Conservation (phyloP, 2,113 vertebrate species). For the Forbesichthys papilliferus region DNA sequence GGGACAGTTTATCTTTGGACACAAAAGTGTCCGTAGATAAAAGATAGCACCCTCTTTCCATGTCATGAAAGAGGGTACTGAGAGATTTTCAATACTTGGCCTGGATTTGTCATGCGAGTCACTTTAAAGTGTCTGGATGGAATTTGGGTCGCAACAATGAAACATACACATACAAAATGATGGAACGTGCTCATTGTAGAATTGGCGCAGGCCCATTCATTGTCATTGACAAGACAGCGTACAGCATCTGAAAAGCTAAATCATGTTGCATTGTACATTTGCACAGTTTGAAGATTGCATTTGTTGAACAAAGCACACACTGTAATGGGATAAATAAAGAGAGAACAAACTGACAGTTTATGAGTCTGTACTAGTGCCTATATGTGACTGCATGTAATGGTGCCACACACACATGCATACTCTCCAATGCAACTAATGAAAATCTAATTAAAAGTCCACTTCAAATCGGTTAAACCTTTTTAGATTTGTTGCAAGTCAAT, state of each 20-base stretch:
- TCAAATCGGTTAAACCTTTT: slow-evolving; percentile 42
- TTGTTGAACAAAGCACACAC: slow-evolving; percentile 12
- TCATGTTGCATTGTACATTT: slow-evolving; percentile 8
- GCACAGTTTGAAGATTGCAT: slow-evolving; percentile 11
- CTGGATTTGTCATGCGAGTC: too few relatives aligned
- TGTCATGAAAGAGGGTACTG: too few relatives aligned
- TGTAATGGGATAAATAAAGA: slow-evolving; percentile 16
- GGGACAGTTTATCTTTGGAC: slow-evolving; percentile 60
- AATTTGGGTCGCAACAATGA: slow-evolving; percentile 4
- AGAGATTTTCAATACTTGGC: too few relatives aligned
- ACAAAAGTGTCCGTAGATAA: neutral
- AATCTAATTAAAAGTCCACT: slow-evolving; percentile 56
- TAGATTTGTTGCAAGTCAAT: slow-evolving; percentile 36
- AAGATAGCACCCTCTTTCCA: too few relatives aligned
- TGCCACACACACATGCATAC: neutral
- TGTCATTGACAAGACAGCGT: neutral
- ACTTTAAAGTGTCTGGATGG: slow-evolving; percentile 3
- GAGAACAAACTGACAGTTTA: neutral
- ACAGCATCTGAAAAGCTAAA: slow-evolving; percentile 4
- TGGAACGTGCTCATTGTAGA: neutral
- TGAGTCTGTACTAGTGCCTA: neutral
- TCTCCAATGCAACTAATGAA: slow-evolving; percentile 39
- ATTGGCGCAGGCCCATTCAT: too few relatives aligned
- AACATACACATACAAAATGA: slow-evolving; percentile 11
- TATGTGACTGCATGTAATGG: neutral